Conservation (phyloP, 2,797 vertebrate genomes). For the Odontamblyopus rebecca region DNA sequence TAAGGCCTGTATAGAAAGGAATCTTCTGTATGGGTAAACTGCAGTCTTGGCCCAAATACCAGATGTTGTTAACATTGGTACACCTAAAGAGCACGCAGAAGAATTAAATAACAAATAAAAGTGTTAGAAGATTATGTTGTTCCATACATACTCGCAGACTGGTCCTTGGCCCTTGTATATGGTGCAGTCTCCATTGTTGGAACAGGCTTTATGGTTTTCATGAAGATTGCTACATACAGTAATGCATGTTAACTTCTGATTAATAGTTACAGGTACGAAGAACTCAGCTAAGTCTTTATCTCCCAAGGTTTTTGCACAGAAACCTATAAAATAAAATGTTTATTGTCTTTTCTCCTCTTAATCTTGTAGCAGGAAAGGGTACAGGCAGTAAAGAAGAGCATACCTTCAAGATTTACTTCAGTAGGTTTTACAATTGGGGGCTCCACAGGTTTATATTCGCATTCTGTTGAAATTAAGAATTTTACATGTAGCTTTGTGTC, state of each 20-base stretch:
- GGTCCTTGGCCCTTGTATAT: constrained; percentile 7
- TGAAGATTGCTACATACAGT: neutral
- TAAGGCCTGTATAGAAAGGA: constrained; percentile 31
- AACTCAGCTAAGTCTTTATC: neutral
- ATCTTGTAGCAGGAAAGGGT: too few relatives aligned
- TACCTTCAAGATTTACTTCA: neutral
- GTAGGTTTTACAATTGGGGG: rapidly evolving
- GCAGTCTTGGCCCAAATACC: constrained; percentile 40
- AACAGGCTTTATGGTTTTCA: neutral
- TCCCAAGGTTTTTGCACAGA: neutral
- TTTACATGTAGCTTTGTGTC: neutral
- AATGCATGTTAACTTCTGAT: neutral
- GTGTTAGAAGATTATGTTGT: neutral
- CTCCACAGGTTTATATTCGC: neutral
- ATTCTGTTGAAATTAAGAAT: neutral
- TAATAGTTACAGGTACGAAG: neutral
- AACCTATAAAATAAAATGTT: neutral
- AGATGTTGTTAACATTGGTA: neutral
- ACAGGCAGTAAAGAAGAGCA: too few relatives aligned
- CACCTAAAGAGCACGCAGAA: constrained; percentile 26
- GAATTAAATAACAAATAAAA: neutral
- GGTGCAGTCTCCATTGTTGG: constrained; percentile 16
- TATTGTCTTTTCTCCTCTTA: neutral
- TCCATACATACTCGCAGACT: constrained; percentile 28
- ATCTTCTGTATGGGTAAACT: constrained; percentile 5